A percentile compares a stretch with the other conserved stretches of the same genome.
Evolutionary conservation across 2,113 vertebrate species (phyloP).

Genomic region (Myrmophylax atrothorax): DNA sequence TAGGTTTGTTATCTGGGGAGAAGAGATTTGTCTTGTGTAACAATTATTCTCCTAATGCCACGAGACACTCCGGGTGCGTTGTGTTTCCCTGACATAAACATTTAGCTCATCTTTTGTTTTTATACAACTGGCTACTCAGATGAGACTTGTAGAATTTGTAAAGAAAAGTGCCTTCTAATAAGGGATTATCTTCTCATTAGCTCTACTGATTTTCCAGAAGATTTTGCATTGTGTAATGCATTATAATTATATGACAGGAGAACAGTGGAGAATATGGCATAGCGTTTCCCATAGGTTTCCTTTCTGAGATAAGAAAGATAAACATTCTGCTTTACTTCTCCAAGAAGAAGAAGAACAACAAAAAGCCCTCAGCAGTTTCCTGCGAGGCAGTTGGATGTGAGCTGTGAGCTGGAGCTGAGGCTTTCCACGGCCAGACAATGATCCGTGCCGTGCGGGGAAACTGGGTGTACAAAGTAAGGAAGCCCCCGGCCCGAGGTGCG

Average conservation of each 20-base stretch:
- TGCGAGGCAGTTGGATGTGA: constrained; percentile 39
- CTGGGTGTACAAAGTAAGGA: constrained; percentile 71
- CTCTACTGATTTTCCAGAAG: not conserved
- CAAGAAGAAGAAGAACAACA: not conserved
- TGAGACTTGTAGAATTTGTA: not conserved
- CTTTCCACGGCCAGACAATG: constrained; percentile 57
- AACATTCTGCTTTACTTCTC: constrained; percentile 51
- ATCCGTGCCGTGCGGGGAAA: constrained; percentile 33
- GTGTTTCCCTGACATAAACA: constrained; percentile 56
- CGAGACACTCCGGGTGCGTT: constrained; percentile 40
- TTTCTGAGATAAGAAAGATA: constrained; percentile 76
- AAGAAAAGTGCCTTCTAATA: not conserved
- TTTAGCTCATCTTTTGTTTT: constrained; percentile 64
- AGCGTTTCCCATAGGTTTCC: constrained; percentile 80
- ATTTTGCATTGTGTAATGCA: constrained; percentile 48
- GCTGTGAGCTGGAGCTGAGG: constrained; percentile 13
- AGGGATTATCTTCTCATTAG: not conserved
- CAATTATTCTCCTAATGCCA: not conserved
- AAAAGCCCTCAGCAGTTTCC: constrained; percentile 28
- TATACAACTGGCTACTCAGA: not conserved
- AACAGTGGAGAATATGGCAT: constrained; percentile 62
- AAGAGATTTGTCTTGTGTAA: constrained; percentile 43
- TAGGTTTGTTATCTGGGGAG: constrained; percentile 67
- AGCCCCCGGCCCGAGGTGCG: constrained; percentile 43
- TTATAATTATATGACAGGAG: constrained; percentile 74